These are phyloP conservation scores for Pteronotus mesoamericanus DNA, from an alignment of 2,797 vertebrate species.

Conservation along the genomic window DNA sequence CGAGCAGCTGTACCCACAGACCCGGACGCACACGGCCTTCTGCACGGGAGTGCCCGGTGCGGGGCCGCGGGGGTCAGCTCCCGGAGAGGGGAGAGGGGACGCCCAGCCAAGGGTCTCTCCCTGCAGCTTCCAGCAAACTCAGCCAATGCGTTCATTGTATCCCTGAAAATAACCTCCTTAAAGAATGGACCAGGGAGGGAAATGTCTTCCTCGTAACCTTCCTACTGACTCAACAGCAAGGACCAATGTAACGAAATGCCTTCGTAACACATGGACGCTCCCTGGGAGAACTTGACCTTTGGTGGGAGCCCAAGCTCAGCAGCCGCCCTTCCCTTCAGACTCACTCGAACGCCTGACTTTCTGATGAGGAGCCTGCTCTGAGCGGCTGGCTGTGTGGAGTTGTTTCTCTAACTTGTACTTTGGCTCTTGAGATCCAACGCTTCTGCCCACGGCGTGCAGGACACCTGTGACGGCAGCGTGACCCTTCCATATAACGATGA, in stretches of 20 bases:
- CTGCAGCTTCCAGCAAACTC: not conserved
- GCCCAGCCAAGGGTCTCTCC: not conserved
- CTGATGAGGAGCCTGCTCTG: not conserved
- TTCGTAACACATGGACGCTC: not conserved
- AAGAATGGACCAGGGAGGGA: not conserved
- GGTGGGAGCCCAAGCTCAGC: not conserved
- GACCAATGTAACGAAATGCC: not conserved
- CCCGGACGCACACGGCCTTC: not conserved
- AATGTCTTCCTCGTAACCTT: not conserved
- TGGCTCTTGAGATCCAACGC: not conserved
- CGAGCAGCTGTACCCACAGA: not conserved
- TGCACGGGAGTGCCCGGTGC: not conserved
- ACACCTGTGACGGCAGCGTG: not conserved
- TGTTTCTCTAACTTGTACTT: not conserved
- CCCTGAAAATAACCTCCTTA: not conserved
- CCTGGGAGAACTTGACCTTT: constrained; percentile 45
- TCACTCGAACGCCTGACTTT: not conserved
- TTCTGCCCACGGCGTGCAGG: not conserved
- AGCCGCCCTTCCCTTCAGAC: not conserved
- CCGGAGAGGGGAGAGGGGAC: not conserved
- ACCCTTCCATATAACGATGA: not conserved
- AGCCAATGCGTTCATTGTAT: not conserved
- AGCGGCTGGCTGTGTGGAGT: not conserved
- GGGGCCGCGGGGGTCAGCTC: fast-evolving
- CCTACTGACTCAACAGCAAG: not conserved